Percentiles rank a stretch among this genome's conserved stretches.
Conservation (phyloP, 2,113 vertebrate species). For the Oncorhynchus mykiss region DNA sequence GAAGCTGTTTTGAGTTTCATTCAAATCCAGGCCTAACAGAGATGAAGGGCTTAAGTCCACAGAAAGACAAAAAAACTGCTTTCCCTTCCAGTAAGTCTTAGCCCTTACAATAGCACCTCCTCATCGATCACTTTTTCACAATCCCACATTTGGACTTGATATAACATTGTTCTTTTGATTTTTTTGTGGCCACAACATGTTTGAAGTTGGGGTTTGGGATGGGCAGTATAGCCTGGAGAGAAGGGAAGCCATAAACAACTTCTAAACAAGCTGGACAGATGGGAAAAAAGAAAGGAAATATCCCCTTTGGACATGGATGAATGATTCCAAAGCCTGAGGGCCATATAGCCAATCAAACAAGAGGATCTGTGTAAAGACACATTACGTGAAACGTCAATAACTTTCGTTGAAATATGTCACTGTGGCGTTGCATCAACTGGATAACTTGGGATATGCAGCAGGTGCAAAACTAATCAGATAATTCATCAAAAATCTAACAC, state of each 20-base stretch:
- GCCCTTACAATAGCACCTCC: conserved; percentile 29
- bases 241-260: conserved; percentile 24
- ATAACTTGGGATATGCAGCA: background rate
- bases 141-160: conserved; percentile 52
- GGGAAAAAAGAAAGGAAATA: background rate
- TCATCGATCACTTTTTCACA: conserved; percentile 43
- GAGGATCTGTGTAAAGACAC: background rate
- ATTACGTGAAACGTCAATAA: background rate
- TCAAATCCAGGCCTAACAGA: conserved; percentile 16
- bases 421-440: background rate
- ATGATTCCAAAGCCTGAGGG: background rate
- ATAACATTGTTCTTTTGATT: conserved; percentile 34
- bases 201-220: background rate
- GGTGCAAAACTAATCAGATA: background rate
- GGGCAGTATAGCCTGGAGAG: background rate
- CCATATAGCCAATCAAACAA: background rate
- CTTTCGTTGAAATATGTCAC: background rate
- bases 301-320: background rate
- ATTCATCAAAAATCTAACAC: conserved; percentile 16
- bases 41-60: conserved; percentile 10
- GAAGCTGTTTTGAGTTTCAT: conserved; percentile 5
- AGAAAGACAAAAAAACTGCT: background rate
- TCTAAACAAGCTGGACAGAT: background rate
- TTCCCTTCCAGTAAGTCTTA: background rate
- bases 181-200: conserved; percentile 11